These are phyloP conservation scores for Platycnemis pennipes DNA, from an alignment of 2,888 invertebrate species.

Conservation along the genomic window DNA sequence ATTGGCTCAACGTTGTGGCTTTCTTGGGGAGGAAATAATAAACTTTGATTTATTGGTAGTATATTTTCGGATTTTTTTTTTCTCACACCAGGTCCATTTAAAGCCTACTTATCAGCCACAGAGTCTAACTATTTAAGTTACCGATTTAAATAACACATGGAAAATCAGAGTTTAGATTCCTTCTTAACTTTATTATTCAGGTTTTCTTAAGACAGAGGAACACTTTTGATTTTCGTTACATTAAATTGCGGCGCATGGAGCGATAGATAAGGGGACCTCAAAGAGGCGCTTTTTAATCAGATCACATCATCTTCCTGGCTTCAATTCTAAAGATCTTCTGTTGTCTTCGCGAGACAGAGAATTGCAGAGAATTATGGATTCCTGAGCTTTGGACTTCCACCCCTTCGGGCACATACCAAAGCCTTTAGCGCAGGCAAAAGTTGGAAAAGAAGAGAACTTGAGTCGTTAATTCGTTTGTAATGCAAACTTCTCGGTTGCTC, in stretches of 20 bases:
- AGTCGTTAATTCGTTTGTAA: slow-evolving; percentile 53
- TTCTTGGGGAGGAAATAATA: too few relatives aligned
- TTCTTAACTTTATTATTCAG: background rate
- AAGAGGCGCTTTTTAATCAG: background rate
- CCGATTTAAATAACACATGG: too few relatives aligned
- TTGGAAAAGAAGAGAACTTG: background rate
- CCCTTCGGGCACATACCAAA: background rate
- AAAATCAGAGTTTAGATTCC: background rate
- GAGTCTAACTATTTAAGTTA: too few relatives aligned
- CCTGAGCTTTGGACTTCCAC: background rate
- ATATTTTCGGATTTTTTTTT: too few relatives aligned
- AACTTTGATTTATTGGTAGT: too few relatives aligned
- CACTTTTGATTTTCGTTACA: background rate
- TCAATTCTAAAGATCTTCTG: slow-evolving; percentile 13
- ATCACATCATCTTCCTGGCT: background rate
- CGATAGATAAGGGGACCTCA: too few relatives aligned
- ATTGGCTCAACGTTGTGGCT: background rate
- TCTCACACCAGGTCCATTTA: too few relatives aligned
- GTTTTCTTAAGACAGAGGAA: background rate
- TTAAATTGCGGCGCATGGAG: background rate
- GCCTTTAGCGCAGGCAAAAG: background rate
- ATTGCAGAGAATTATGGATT: slow-evolving; percentile 35
- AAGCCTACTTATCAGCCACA: too few relatives aligned
- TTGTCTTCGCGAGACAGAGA: background rate
- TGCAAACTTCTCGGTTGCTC: slow-evolving; percentile 26